Percentiles rank a stretch among this genome's conserved stretches.
Evolutionary conservation across 2,113 vertebrate species (phyloP).

Genomic region (Campylorhamphus procurvoides): DNA sequence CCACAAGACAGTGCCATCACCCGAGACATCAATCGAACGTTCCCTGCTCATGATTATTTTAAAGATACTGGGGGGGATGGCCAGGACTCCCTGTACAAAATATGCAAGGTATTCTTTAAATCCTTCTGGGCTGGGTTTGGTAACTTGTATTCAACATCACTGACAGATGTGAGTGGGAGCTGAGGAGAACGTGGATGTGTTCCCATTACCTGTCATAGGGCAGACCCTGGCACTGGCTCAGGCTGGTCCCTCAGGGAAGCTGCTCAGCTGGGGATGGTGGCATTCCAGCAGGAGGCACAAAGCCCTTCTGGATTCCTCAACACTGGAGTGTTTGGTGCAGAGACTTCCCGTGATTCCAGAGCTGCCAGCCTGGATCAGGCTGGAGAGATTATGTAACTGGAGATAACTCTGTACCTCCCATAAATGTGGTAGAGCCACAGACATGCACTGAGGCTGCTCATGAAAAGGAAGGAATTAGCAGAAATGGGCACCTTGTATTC

Average conservation of each 20-base stretch:
- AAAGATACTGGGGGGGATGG: conserved; percentile 98
- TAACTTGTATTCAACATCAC: background rate
- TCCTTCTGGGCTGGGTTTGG: background rate
- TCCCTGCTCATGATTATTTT: conserved; percentile 99
- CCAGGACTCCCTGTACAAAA: conserved; percentile 98
- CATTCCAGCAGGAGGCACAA: background rate
- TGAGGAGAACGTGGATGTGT: background rate
- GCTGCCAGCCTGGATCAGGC: background rate
- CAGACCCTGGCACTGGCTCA: background rate
- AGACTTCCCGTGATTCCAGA: background rate
- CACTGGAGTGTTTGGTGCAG: background rate
- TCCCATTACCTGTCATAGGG: background rate
- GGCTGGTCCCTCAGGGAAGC: background rate
- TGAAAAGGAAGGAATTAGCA: background rate
- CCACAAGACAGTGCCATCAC: conserved; percentile 99
- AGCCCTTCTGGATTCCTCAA: background rate
- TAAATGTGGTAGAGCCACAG: background rate
- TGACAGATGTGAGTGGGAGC: background rate
- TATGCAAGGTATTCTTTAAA: conserved; percentile 90
- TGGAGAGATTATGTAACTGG: background rate
- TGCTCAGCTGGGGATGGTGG: background rate
- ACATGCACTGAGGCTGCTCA: background rate
- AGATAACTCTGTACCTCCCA: background rate
- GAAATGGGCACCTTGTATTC: background rate
- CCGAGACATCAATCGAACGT: conserved; percentile 97